These are phyloP conservation scores for Hippopotamus amphibius DNA, from an alignment of 2,113 vertebrate species.

Conservation along the genomic window DNA sequence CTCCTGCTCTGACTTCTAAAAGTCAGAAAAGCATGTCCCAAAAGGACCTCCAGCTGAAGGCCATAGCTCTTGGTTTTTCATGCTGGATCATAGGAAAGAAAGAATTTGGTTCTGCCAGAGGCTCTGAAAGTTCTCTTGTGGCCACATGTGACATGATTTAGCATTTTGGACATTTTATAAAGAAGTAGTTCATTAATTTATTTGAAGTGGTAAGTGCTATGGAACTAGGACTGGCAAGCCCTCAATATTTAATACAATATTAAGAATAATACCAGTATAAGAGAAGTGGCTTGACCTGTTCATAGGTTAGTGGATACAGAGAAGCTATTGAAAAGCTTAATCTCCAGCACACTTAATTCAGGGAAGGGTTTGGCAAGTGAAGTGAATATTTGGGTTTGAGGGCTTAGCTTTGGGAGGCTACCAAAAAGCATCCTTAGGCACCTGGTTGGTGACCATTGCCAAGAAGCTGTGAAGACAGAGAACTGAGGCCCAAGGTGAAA, in stretches of 20 bases:
- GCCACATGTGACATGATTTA: constrained; percentile 60
- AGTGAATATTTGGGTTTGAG: constrained; percentile 11
- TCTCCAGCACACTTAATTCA: constrained; percentile 40
- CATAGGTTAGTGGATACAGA: constrained; percentile 22
- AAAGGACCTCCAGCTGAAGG: neutral
- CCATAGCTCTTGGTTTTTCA: constrained; percentile 60
- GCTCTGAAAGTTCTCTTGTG: constrained; percentile 55
- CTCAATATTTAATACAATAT: constrained; percentile 44
- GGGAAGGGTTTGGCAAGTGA: constrained; percentile 45
- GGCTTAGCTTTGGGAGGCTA: neutral
- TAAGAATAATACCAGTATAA: constrained; percentile 19
- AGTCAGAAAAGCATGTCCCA: constrained; percentile 17
- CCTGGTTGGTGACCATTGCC: neutral
- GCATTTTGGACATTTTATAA: constrained; percentile 78
- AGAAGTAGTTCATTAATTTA: constrained; percentile 76
- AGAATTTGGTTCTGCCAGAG: constrained; percentile 59
- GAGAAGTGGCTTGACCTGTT: constrained; percentile 15
- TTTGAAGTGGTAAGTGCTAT: constrained; percentile 35
- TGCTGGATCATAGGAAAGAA: constrained; percentile 23
- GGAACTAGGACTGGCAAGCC: neutral
- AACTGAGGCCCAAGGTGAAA: neutral
- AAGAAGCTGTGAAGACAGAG: neutral
- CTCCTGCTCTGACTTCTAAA: constrained; percentile 59
- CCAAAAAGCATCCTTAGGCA: neutral
- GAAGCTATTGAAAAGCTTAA: constrained; percentile 60